phyloP scores from a whole-genome alignment of 35 echinoderm and acorn worm genomes.

The Anneissia japonica region DNA sequence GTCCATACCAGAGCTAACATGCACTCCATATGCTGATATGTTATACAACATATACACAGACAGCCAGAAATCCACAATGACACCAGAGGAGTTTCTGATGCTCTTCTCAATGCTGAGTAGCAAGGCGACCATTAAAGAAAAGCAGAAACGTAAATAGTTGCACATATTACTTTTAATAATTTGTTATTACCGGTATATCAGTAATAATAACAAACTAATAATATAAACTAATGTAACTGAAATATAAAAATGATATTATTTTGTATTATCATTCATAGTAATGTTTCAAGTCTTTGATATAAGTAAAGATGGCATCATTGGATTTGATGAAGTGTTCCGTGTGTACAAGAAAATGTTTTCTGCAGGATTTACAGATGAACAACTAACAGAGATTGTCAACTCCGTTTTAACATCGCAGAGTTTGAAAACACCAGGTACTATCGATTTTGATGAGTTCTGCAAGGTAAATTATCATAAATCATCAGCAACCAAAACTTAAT shows the following conservation, averaged over 20 bases:
- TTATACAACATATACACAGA: background rate
- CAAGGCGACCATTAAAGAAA: background rate
- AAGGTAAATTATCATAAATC: background rate
- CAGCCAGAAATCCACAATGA: background rate
- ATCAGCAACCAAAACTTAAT: too few relatives aligned
- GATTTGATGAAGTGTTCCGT: background rate
- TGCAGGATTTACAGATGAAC: background rate
- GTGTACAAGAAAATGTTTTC: background rate
- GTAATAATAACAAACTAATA: too few relatives aligned
- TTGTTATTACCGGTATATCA: too few relatives aligned
- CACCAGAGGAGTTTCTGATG: background rate
- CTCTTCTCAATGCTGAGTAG: background rate
- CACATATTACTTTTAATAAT: too few relatives aligned
- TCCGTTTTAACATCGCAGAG: background rate
- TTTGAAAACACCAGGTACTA: background rate
- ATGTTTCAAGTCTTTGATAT: background rate
- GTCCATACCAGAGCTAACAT: background rate
- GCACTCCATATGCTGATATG: background rate
- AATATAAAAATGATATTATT: too few relatives aligned
- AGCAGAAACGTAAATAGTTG: background rate
- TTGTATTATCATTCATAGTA: too few relatives aligned
- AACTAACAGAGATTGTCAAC: background rate
- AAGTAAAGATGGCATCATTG: background rate
- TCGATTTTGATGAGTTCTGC: background rate
- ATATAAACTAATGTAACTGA: too few relatives aligned